Evolutionary conservation across 2,888 invertebrate species (phyloP).

Genomic region (Brenthis hecate): DNA sequence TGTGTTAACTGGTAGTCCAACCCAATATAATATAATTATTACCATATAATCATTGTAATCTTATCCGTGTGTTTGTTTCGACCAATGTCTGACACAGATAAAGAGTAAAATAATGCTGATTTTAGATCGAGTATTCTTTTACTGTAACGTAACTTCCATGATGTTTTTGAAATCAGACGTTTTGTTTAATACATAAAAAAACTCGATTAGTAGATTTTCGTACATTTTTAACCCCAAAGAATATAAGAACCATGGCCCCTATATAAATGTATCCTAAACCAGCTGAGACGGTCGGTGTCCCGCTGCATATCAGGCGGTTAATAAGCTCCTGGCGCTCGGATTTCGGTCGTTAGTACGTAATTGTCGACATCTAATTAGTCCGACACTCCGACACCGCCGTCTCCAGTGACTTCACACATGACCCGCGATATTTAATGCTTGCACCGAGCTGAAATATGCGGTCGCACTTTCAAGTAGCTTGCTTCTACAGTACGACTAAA

Average conservation of each 20-base stretch:
- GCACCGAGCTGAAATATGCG: conserved; percentile 37
- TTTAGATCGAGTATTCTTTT: no score
- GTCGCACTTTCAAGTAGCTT: conserved; percentile 13
- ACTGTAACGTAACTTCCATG: no score
- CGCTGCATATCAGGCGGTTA: conserved; percentile 59
- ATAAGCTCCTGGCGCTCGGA: conserved; percentile 68
- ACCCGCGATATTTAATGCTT: conserved; percentile 58
- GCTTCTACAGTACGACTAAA: conserved; percentile 5
- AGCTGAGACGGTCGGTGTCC: conserved; percentile 40
- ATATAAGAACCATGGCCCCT: neutral
- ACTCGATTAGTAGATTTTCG: neutral
- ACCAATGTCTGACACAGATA: no score
- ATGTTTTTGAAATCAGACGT: neutral
- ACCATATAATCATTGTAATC: no score
- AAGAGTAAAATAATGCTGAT: no score
- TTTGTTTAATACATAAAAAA: no score
- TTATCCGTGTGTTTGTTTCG: no score
- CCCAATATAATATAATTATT: no score
- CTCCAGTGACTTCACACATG: conserved; percentile 72
- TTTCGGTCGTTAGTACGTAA: conserved; percentile 77
- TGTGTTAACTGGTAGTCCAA: no score
- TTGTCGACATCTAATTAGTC: conserved; percentile 77
- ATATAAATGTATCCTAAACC: conserved; percentile 38
- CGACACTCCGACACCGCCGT: conserved; percentile 56
- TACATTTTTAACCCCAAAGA: neutral